Evolutionary conservation across 2,797 vertebrate species (phyloP), one percentile per base, ranked within the genome.

Genomic region (Cuniculus paca): DNA sequence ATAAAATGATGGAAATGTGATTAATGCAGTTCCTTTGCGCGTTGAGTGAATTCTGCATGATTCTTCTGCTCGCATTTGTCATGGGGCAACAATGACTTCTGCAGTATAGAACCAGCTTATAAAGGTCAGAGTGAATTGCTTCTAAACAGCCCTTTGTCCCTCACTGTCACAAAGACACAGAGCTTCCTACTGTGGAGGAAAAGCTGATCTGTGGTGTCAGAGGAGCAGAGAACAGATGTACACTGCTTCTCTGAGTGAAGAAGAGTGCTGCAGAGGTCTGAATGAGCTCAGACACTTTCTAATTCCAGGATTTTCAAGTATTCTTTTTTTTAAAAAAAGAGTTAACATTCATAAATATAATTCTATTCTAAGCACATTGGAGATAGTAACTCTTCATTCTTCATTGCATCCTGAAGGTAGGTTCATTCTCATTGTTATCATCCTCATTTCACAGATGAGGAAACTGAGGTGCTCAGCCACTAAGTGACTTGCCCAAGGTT

Each of bases 111-210:
- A 14, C 4, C 36, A 5, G 9, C 6, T 1, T 5, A 2, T 50
- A 58, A 89, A 94, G 70, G 86, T 94, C 96, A 95, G 83, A 24
- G 14, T 0, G 17, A 42, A 72, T 86, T 79, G 94, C 86, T 85
- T 72, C 82, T 77, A 39, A 2, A 54, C 22, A 75, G 70, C 70
- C 28, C 26, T 60, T 82, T 74, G 82, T 93, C 72, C 58, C 48
- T 93, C 31, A 6, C 77, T 89, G 95, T 95, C 95, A 83, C 31
- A 42, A 60, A 95, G 94, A 93, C 39, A n/a, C 63, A 72, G 80
- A 31, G 17, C 65, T 75, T 92, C 54, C 6, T 2, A n/a, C 83
- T 60, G n/a, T 19, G 92, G 58, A 52, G 61, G 88, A 77, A 72
- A 68, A 83, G 85, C 26, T 45, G 20, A 34, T 24, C n/a, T 7